Evolutionary conservation across 2,888 invertebrate genomes (phyloP).

Genomic region (Dastarcus helophoroides): DNA sequence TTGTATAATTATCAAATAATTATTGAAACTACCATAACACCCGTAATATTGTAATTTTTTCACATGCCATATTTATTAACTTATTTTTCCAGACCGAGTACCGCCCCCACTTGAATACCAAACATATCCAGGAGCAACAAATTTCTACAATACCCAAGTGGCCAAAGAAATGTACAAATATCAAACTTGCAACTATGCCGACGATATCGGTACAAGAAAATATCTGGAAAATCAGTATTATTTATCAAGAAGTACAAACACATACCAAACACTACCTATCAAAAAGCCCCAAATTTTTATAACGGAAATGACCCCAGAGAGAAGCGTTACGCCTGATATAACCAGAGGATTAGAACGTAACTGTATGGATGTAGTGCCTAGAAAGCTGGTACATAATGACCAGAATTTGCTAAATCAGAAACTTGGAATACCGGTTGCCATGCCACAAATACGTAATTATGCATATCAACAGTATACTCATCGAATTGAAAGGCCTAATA

Average conservation of each 20-base stretch:
- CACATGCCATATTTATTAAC: no score
- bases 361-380: slow-evolving; percentile 8
- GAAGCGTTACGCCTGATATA: slow-evolving; percentile 43
- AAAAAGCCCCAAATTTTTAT: slow-evolving; percentile 36
- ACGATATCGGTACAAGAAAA: slow-evolving; percentile 18
- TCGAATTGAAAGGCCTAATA: slow-evolving; percentile 2
- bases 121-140: slow-evolving; percentile 11
- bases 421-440: slow-evolving; percentile 29
- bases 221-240: slow-evolving; percentile 21
- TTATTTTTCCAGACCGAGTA: slow-evolving; percentile 31
- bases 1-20: no score
- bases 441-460: slow-evolving; percentile 17
- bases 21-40: no score
- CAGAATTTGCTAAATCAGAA: slow-evolving; percentile 21
- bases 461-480: slow-evolving; percentile 3
- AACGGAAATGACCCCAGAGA: slow-evolving; percentile 32
- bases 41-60: no score
- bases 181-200: slow-evolving; percentile 11
- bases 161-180: slow-evolving; percentile 7
- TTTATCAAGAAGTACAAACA: slow-evolving; percentile 19
- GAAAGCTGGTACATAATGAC: slow-evolving; percentile 12
- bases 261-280: slow-evolving; percentile 37
- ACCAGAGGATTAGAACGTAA: slow-evolving; percentile 35
- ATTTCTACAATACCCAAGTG: slow-evolving; percentile 5
- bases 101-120: slow-evolving; percentile 26